These are phyloP conservation scores for Drosophila asahinai DNA, from an alignment of 1,140 invertebrate genomes.

Conservation along the genomic window DNA sequence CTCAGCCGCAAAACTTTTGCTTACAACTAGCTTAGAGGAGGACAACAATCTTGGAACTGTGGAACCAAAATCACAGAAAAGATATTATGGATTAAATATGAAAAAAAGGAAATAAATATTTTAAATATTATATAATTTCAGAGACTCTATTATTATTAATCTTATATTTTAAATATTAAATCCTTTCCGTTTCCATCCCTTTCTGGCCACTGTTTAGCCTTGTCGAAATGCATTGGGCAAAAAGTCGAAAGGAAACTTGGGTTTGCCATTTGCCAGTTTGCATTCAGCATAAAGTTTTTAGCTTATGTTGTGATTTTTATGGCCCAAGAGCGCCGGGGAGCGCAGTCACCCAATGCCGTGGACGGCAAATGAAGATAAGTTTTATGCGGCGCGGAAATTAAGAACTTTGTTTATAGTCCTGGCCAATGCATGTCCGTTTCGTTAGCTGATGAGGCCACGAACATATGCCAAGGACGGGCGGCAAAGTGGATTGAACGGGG, in stretches of 20 bases:
- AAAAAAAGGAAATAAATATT: too few relatives aligned
- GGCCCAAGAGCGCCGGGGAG: conserved; percentile 25
- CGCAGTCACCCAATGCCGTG: conserved; percentile 29
- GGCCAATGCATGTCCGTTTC: conserved; percentile 61
- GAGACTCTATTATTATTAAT: too few relatives aligned
- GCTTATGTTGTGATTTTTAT: conserved; percentile 83
- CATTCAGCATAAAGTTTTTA: conserved; percentile 80
- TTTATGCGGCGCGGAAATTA: conserved; percentile 82
- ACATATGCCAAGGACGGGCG: conserved; percentile 25
- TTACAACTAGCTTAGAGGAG: conserved; percentile 45
- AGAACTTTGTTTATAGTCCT: conserved; percentile 76
- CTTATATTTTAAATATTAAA: too few relatives aligned
- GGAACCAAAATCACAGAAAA: neutral
- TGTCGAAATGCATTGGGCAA: conserved; percentile 63
- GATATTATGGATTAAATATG: too few relatives aligned
- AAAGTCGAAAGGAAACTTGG: conserved; percentile 70
- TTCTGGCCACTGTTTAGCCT: conserved; percentile 17
- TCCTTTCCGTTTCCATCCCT: neutral
- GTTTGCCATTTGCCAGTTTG: conserved; percentile 77
- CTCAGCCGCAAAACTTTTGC: conserved; percentile 75
- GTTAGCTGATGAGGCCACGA: conserved; percentile 38
- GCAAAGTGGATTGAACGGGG: conserved; percentile 25
- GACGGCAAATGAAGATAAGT: conserved; percentile 77
- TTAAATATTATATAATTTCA: too few relatives aligned
- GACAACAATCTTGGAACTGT: conserved; percentile 35